Conservation (phyloP, 2,113 vertebrate genomes). For the Mormyrus lacerda region DNA sequence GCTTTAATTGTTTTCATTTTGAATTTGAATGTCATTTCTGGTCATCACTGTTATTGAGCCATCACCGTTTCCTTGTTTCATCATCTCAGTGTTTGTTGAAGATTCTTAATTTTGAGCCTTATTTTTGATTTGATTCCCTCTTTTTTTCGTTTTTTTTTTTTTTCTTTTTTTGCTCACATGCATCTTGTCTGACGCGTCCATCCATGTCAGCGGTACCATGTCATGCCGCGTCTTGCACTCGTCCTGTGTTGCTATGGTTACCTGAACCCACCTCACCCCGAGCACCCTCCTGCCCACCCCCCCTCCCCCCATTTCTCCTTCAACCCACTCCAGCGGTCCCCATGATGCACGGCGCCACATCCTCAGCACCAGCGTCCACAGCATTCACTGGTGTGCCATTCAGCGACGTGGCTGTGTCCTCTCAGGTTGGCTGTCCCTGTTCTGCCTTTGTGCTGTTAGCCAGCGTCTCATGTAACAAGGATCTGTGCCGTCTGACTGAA, state of each 20-base stretch:
- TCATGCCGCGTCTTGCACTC: conserved; percentile 77
- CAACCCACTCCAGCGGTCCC: conserved; percentile 81
- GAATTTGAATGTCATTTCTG: conserved; percentile 43
- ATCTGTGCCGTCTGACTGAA: neutral
- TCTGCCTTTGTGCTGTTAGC: conserved; percentile 57
- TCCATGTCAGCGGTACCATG: conserved; percentile 76
- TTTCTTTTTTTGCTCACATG: conserved; percentile 51
- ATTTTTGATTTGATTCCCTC: conserved; percentile 51
- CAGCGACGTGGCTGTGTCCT: conserved; percentile 86
- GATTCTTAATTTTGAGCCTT: conserved; percentile 25
- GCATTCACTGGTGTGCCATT: conserved; percentile 93
- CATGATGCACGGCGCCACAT: conserved; percentile 98
- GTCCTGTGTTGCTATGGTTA: conserved; percentile 79
- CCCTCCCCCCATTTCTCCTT: conserved; percentile 76
- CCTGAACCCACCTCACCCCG: conserved; percentile 76
- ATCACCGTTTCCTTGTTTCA: neutral
- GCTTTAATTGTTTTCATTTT: conserved; percentile 81
- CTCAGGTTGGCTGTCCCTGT: conserved; percentile 95
- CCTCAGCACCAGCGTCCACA: conserved; percentile 91
- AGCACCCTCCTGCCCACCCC: conserved; percentile 37
- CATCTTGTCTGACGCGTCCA: conserved; percentile 55
- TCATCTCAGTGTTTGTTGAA: conserved; percentile 16
- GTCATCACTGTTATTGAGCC: neutral
- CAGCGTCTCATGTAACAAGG: neutral
- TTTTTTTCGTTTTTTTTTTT: neutral